Evolutionary conservation across 2,113 vertebrate genomes (phyloP).

Genomic region (Balaeniceps rex): DNA sequence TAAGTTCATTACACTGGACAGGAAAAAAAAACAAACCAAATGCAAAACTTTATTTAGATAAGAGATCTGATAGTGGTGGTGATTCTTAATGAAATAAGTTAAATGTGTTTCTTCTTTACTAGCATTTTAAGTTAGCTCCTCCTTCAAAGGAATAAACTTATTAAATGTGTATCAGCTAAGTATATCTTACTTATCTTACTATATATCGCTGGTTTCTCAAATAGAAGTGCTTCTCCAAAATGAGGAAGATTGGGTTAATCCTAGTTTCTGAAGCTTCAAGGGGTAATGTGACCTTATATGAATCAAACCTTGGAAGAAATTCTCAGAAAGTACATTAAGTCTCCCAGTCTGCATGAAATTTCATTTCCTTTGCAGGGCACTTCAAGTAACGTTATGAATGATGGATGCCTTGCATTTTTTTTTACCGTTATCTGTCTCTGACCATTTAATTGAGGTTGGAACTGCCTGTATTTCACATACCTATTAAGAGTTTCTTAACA

Average conservation of each 20-base stretch:
- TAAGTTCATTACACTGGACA: not conserved
- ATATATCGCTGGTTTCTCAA: not conserved
- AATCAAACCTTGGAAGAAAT: not conserved
- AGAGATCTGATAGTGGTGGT: not conserved
- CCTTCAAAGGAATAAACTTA: not conserved
- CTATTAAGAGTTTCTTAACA: not conserved
- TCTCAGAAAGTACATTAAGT: not conserved
- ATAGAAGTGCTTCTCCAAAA: not conserved
- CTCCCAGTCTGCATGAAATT: not conserved
- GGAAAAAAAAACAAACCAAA: not conserved
- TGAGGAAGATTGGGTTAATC: not conserved
- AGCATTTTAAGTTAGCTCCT: not conserved
- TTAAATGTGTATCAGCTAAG: not conserved
- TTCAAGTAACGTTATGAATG: not conserved
- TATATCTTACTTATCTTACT: not conserved
- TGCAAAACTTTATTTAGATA: not conserved
- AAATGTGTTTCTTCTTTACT: not conserved
- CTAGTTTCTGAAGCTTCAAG: not conserved
- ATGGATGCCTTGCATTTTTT: not conserved
- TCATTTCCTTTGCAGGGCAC: not conserved
- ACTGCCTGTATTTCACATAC: not conserved
- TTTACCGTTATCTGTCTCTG: not conserved
- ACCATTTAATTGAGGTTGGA: not conserved
- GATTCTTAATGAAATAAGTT: not conserved
- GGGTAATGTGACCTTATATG: not conserved